Conservation (phyloP, 2,797 vertebrate genomes). For the Rachycentron canadum region DNA sequence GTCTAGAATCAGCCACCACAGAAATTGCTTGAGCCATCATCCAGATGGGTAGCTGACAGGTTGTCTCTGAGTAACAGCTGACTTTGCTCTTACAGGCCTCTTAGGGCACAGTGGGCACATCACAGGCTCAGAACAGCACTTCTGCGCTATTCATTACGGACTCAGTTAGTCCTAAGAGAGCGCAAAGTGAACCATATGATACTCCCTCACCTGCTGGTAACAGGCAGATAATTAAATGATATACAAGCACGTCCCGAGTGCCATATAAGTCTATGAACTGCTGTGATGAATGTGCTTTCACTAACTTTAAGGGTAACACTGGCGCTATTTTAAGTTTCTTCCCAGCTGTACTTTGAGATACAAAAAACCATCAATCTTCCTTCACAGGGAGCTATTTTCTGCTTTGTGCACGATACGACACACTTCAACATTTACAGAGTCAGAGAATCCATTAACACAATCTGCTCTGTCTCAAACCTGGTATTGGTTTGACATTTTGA, state of each 20-base stretch:
- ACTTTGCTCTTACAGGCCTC: slow-evolving; percentile 41
- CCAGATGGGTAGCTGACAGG: slow-evolving; percentile 46
- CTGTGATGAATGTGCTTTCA: slow-evolving; percentile 11
- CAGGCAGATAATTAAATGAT: slow-evolving; percentile 59
- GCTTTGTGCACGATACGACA: not conserved
- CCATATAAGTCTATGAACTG: slow-evolving; percentile 1
- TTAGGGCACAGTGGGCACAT: slow-evolving; percentile 28
- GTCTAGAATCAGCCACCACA: slow-evolving; percentile 45
- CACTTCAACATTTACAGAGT: not conserved
- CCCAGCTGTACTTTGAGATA: not conserved
- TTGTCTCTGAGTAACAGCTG: slow-evolving; percentile 64
- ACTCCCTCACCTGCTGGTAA: slow-evolving; percentile 52
- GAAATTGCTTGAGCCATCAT: slow-evolving; percentile 51
- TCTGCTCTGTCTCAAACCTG: slow-evolving; percentile 1
- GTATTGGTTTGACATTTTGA: not conserved
- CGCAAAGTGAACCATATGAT: slow-evolving; percentile 35
- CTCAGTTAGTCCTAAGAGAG: slow-evolving; percentile 53
- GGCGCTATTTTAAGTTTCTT: slow-evolving; percentile 18
- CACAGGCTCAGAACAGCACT: slow-evolving; percentile 60
- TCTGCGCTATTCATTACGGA: slow-evolving; percentile 63
- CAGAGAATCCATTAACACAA: slow-evolving; percentile 2
- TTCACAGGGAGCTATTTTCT: not conserved
- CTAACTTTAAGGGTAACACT: slow-evolving; percentile 7
- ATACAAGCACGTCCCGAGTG: slow-evolving; percentile 35
- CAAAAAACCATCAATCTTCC: not conserved